Evolutionary conservation across 2,797 vertebrate genomes (phyloP), one percentile per base, ranked within the genome.

Genomic region (Jordanella pulchra): DNA sequence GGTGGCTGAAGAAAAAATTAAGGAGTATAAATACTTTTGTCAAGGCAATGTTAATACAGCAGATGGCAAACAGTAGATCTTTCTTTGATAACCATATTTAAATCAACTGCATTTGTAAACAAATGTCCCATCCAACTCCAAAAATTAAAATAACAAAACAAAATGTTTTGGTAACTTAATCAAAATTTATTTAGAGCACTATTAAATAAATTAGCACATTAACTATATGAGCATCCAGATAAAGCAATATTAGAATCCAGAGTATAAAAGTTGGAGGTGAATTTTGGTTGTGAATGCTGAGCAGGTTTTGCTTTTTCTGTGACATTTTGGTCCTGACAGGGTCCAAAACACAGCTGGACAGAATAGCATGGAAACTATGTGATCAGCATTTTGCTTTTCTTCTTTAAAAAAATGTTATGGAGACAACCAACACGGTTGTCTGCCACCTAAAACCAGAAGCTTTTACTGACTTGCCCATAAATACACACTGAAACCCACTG

Each of bases 241-340:
- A 79, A 86, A 87, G 80, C 78, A 77, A 77, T 66, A 75, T 68
- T 81, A 75, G 77, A 86, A 83, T 85, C 76, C 80, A 86, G 84
- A 84, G 82, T 89, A 90, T 71, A 91, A 92, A 92, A 89, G 77
- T 76, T 83, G 78, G 78, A 90, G 85, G 86, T 87, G 86, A 85
- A 83, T 47, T 89, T 87, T 79, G 83, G 86, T 86, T 81, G 80
- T 54, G 45, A 74, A 78, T 83, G 78, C 73, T 61, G 81, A 89
- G 80, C 73, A 67, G 75, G 69, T 71, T 39, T 42, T 84, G 82
- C 72, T 30, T 79, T 73, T 86, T 78, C 70, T 74, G 79, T 30
- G 67, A 79, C 47, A 82, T 65, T 86, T 87, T 83, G 70, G 83
- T 90, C 86, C 79, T 79, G 74, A 75, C 67, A 21, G 1, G 63